Conservation (phyloP, 2,797 vertebrate species). For the Carcharodon carcharias region DNA sequence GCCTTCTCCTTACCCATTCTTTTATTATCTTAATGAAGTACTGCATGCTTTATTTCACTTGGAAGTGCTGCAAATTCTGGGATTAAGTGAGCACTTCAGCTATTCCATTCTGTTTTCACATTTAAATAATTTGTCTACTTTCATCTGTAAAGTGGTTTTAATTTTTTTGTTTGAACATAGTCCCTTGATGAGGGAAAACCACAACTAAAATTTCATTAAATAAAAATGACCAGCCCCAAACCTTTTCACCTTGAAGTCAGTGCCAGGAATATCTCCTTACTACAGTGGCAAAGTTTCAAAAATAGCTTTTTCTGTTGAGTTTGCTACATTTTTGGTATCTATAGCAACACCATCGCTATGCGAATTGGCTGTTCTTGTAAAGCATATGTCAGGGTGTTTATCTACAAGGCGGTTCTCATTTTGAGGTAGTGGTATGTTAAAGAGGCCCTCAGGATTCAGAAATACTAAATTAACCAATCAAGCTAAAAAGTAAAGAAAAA, state of each 20-base stretch:
- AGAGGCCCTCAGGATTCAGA: background rate
- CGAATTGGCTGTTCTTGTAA: background rate
- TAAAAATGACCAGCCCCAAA: background rate
- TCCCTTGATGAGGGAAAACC: background rate
- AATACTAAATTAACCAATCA: background rate
- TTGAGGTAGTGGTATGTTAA: background rate
- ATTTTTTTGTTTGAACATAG: conserved; percentile 33
- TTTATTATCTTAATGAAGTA: background rate
- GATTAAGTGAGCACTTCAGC: background rate
- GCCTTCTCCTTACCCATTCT: background rate
- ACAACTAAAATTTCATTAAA: background rate
- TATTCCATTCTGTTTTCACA: background rate
- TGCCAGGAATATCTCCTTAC: conserved; percentile 31
- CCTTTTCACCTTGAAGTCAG: conserved; percentile 12
- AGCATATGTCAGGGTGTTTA: background rate
- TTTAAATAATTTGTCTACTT: background rate
- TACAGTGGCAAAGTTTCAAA: conserved; percentile 22
- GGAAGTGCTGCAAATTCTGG: background rate
- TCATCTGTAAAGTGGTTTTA: conserved; percentile 35
- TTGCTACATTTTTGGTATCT: conserved; percentile 17
- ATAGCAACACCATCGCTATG: conserved; percentile 24
- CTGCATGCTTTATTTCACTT: background rate
- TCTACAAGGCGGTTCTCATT: background rate
- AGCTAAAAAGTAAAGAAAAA: background rate
- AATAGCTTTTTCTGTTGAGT: background rate